Percentiles rank a stretch among this genome's conserved stretches.
phyloP scores from a whole-genome alignment of 2,888 invertebrate species.

The Hydropsyche betteni region DNA sequence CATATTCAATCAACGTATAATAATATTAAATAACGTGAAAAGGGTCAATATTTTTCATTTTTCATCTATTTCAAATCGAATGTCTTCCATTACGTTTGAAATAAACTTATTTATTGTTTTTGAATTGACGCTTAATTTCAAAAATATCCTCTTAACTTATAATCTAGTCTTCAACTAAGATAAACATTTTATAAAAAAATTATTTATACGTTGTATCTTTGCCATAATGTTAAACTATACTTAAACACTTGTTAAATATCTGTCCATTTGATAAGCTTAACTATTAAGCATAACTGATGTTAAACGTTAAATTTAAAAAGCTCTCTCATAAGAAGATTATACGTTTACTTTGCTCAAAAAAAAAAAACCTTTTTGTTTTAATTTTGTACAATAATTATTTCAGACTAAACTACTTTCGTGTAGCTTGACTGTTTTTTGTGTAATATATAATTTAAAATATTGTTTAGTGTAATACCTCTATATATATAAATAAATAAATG shows the following conservation, averaged over 20 bases:
- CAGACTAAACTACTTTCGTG: neutral
- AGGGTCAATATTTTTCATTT: constrained; percentile 34
- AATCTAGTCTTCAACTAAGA: constrained; percentile 21
- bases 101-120: constrained; percentile 26
- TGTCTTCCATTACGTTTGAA: constrained; percentile 47
- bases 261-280: constrained; percentile 36
- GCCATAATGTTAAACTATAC: constrained; percentile 29
- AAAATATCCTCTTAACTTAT: constrained; percentile 17
- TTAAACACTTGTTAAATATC: constrained; percentile 26
- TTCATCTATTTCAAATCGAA: constrained; percentile 42
- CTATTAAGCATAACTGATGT: constrained; percentile 36
- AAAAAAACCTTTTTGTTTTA: too few species aligned
- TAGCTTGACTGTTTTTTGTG: constrained; percentile 17
- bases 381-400: too few species aligned
- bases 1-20: constrained; percentile 12
- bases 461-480: constrained; percentile 23
- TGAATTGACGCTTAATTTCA: constrained; percentile 1
- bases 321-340: constrained; percentile 1
- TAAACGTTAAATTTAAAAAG: constrained; percentile 1
- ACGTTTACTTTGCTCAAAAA: constrained; percentile 24
- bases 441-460: constrained; percentile 16
- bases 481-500: constrained; percentile 25
- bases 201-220: constrained; percentile 28
- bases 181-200: constrained; percentile 7
- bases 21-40: constrained; percentile 33